Conservation (phyloP, 2,113 vertebrate species). For the Amphiprion ocellaris region DNA sequence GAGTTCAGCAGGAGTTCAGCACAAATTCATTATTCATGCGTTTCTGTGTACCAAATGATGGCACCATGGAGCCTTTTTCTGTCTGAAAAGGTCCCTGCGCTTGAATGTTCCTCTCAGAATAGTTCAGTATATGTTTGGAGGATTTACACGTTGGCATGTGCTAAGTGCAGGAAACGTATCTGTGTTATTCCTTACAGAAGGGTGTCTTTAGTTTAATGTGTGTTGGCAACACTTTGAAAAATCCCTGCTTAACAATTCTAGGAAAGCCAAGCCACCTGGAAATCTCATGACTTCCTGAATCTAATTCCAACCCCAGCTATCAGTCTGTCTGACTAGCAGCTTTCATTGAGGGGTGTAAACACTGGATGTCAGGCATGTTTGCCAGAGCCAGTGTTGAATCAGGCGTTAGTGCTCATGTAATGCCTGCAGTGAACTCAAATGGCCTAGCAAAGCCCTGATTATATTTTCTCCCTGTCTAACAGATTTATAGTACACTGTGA, state of each 20-base stretch:
- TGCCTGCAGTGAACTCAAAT: constrained; percentile 71
- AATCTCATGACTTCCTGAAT: constrained; percentile 82
- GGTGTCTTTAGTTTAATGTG: constrained; percentile 58
- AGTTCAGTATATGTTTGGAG: constrained; percentile 23
- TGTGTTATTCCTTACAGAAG: constrained; percentile 46
- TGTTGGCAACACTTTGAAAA: constrained; percentile 70
- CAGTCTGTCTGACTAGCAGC: constrained; percentile 77
- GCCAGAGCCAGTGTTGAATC: constrained; percentile 71
- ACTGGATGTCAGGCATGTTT: constrained; percentile 70
- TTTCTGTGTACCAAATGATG: constrained; percentile 59
- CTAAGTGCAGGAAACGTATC: constrained; percentile 22
- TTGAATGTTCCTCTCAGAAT: constrained; percentile 1
- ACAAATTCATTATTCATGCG: constrained; percentile 77
- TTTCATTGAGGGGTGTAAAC: constrained; percentile 74
- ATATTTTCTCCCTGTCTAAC: constrained; percentile 66
- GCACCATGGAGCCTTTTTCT: constrained; percentile 31
- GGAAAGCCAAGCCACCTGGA: constrained; percentile 81
- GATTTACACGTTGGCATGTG: constrained; percentile 19
- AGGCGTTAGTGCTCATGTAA: constrained; percentile 77
- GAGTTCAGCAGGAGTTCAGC: constrained; percentile 82
- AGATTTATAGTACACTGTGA: constrained; percentile 56
- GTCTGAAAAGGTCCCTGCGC: constrained; percentile 20
- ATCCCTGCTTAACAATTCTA: constrained; percentile 78
- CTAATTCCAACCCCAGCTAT: constrained; percentile 74
- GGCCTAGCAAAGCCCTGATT: constrained; percentile 69